Conservation (phyloP, 2,888 invertebrate species). For the Malachius bipustulatus region DNA sequence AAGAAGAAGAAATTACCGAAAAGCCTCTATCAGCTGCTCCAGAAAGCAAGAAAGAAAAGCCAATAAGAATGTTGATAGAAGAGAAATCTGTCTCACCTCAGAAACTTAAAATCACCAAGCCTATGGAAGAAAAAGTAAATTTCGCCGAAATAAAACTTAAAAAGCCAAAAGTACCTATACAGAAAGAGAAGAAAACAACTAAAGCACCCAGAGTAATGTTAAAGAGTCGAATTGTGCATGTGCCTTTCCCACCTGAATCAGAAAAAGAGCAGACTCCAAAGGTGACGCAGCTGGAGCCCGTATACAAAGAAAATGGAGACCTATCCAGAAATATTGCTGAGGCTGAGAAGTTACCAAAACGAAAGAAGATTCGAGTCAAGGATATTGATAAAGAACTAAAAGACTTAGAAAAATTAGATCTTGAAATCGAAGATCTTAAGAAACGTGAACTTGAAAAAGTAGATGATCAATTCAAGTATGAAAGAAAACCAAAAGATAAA, state of each 20-base stretch:
- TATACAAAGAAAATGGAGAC: constrained; percentile 32
- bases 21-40: too few species aligned
- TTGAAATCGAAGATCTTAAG: constrained; percentile 31
- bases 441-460: constrained; percentile 27
- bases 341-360: constrained; percentile 32
- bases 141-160: constrained; percentile 54
- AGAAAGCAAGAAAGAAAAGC: constrained; percentile 27
- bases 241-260: constrained; percentile 35
- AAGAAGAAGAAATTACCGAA: too few species aligned
- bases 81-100: constrained; percentile 36
- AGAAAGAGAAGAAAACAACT: constrained; percentile 27
- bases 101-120: constrained; percentile 48
- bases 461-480: constrained; percentile 24
- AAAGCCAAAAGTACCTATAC: constrained; percentile 26
- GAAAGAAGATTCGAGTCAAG: constrained; percentile 28
- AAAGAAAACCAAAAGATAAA: constrained; percentile 19
- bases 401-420: constrained; percentile 35
- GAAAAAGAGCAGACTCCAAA: constrained; percentile 27
- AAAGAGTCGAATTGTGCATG: constrained; percentile 53
- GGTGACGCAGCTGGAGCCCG: constrained; percentile 29
- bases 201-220: constrained; percentile 53
- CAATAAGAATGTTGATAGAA: constrained; percentile 26
- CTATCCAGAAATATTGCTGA: constrained; percentile 40
- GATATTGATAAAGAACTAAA: constrained; percentile 30
- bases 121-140: constrained; percentile 42